Percentiles rank a stretch among this genome's conserved stretches.
Evolutionary conservation across 2,113 vertebrate genomes (phyloP).

Genomic region (Brienomyrus brachyistius): DNA sequence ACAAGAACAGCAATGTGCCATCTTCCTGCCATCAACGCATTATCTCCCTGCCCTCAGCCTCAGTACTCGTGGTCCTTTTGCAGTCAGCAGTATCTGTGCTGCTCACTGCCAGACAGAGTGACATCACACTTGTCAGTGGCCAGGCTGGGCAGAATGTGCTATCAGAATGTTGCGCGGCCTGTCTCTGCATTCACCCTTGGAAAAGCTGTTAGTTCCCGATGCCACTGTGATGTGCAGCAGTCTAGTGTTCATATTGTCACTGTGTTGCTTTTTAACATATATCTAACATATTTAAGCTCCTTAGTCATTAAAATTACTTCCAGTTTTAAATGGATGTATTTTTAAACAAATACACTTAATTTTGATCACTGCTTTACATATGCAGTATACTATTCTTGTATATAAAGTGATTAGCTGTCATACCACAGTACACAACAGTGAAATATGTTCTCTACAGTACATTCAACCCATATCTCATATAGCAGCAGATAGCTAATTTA

Average conservation of each 20-base stretch:
- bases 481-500: too few relatives aligned
- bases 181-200: neutral
- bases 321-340: neutral
- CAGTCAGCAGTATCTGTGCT: slow-evolving; percentile 1
- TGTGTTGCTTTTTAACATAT: neutral
- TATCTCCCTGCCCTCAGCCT: neutral
- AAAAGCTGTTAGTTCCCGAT: neutral
- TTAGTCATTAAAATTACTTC: neutral
- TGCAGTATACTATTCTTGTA: too few relatives aligned
- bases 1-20: neutral
- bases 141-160: neutral
- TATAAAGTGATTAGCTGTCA: neutral
- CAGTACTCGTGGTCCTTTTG: neutral
- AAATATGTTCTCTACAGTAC: too few relatives aligned
- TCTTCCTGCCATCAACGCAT: slow-evolving; percentile 1
- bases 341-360: neutral
- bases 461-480: too few relatives aligned
- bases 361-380: neutral
- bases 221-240: neutral
- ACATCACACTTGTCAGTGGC: neutral
- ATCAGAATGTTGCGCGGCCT: neutral
- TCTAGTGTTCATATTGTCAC: neutral
- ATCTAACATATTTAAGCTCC: neutral
- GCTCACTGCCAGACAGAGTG: neutral
- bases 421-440: neutral